Evolutionary conservation across 2,797 vertebrate species (phyloP).

Genomic region (Amniataba percoides): DNA sequence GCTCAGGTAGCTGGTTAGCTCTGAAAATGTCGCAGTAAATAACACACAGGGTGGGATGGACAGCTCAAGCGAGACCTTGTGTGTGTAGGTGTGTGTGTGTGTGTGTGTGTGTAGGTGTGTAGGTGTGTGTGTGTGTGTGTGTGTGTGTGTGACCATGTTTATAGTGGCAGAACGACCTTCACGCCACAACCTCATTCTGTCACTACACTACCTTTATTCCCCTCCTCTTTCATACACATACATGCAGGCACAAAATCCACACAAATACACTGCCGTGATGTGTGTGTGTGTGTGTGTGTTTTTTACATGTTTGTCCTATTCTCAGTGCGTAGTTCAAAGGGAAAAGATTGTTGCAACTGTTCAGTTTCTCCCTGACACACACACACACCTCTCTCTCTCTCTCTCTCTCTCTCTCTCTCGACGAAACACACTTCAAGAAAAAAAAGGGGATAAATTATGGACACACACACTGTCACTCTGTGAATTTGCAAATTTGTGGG

Average conservation of each 20-base stretch:
- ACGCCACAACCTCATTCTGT: slow-evolving; percentile 58
- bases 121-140: slow-evolving; percentile 28
- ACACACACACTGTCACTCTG: slow-evolving; percentile 40
- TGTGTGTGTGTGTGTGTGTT: neutral
- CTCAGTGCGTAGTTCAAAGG: slow-evolving; percentile 17
- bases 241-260: slow-evolving; percentile 11
- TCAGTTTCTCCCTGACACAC: neutral
- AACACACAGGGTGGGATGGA: slow-evolving; percentile 63
- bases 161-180: slow-evolving; percentile 72
- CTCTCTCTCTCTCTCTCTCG: neutral
- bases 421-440: slow-evolving; percentile 17
- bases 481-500: slow-evolving; percentile 52
- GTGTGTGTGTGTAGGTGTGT: slow-evolving; percentile 25
- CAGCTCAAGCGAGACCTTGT: slow-evolving; percentile 67
- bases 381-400: neutral
- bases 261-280: neutral
- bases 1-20: slow-evolving; percentile 48
- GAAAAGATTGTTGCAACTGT: slow-evolving; percentile 11
- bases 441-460: slow-evolving; percentile 34
- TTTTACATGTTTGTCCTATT: neutral
- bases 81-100: slow-evolving; percentile 19
- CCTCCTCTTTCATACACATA: slow-evolving; percentile 25
- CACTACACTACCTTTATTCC: slow-evolving; percentile 40
- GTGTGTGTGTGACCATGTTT: slow-evolving; percentile 47
- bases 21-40: slow-evolving; percentile 74